A percentile compares a stretch with the other conserved stretches of the same genome.
Evolutionary conservation across 2,888 invertebrate genomes (phyloP).

Genomic region (Caenorhabditis plicata): DNA sequence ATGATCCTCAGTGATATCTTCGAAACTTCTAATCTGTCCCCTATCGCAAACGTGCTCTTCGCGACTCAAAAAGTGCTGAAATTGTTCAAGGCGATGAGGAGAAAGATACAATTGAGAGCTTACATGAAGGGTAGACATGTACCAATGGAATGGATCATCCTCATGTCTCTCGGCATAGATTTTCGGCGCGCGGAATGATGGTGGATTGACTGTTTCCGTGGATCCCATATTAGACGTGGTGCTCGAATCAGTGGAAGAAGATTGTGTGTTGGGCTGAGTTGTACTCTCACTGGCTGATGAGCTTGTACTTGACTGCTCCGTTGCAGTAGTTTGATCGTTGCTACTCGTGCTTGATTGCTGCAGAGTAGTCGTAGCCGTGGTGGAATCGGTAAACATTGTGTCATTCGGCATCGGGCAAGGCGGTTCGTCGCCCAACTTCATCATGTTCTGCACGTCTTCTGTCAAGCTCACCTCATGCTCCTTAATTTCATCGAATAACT

Average conservation of each 20-base stretch:
- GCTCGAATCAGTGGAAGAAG: not conserved
- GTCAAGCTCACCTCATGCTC: no score
- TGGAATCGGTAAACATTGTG: conserved; percentile 30
- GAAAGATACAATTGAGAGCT: conserved; percentile 3
- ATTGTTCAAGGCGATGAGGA: not conserved
- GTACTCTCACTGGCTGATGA: not conserved
- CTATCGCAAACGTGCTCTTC: conserved; percentile 28
- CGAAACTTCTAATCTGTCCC: conserved; percentile 29
- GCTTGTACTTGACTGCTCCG: not conserved
- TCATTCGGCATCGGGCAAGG: conserved; percentile 37
- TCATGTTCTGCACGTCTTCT: conserved; percentile 24
- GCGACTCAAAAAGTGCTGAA: conserved; percentile 30
- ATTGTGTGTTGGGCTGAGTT: not conserved
- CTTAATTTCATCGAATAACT: no score
- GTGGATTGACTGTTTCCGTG: not conserved
- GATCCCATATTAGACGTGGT: not conserved
- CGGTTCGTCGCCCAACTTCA: conserved; percentile 17
- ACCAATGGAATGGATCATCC: conserved; percentile 18
- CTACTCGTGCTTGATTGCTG: not conserved
- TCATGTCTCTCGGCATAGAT: conserved; percentile 11
- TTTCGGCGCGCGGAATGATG: conserved; percentile 4
- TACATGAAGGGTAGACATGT: conserved; percentile 27
- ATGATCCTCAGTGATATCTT: conserved; percentile 41
- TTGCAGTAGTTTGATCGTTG: not conserved
- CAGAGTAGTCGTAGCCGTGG: conserved; percentile 9